A percentile compares a stretch with the other conserved stretches of the same genome.
These are phyloP conservation scores for Leucosticte australis DNA, from an alignment of 2,113 vertebrate genomes.

Conservation along the genomic window DNA sequence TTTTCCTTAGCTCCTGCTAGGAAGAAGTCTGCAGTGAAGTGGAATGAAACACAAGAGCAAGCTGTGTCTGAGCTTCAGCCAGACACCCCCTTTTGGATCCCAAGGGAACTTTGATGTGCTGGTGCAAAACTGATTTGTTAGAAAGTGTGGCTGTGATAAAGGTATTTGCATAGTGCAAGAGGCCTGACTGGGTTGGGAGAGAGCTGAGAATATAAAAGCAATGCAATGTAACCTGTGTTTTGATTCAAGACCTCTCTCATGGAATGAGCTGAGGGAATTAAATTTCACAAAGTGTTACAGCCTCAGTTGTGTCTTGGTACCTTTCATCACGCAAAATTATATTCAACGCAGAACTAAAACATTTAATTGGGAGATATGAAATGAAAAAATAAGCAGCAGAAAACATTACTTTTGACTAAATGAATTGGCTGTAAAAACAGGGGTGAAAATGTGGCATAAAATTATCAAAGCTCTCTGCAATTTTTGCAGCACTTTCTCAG, in stretches of 20 bases:
- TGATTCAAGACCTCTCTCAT: background rate
- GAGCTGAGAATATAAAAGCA: background rate
- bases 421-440: slow-evolving; percentile 63
- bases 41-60: background rate
- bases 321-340: background rate
- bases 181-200: background rate
- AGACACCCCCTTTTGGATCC: background rate
- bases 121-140: background rate
- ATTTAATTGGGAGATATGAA: slow-evolving; percentile 37
- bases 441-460: slow-evolving; percentile 43
- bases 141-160: background rate
- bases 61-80: background rate
- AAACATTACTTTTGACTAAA: slow-evolving; percentile 55
- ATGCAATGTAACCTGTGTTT: background rate
- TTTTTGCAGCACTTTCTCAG: slow-evolving; percentile 60
- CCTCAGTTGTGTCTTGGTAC: background rate
- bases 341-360: background rate
- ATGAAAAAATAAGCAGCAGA: slow-evolving; percentile 54
- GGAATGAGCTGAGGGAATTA: background rate
- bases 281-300: background rate
- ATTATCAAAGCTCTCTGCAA: slow-evolving; percentile 56
- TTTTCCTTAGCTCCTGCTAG: background rate
- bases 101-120: background rate
- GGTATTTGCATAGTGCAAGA: background rate
- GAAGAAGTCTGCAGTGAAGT: background rate